Conservation (phyloP, 2,113 vertebrate species). For the Dromiciops gliroides region DNA sequence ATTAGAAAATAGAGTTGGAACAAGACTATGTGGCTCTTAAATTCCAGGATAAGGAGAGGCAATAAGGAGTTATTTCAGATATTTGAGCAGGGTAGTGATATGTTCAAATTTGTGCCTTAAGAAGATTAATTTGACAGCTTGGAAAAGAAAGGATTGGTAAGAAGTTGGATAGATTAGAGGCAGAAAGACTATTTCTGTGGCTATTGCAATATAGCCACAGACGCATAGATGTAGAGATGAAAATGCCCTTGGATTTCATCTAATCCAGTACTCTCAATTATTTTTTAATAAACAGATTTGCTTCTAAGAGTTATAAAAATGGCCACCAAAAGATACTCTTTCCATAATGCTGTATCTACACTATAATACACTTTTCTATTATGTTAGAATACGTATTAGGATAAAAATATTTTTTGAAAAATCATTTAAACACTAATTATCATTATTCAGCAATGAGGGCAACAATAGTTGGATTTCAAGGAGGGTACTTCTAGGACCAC, state of each 20-base stretch:
- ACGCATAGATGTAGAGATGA: background rate
- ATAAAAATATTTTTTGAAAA: background rate
- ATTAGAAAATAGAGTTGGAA: background rate
- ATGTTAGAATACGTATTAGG: background rate
- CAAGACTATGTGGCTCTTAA: background rate
- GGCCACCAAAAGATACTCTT: constrained; percentile 63
- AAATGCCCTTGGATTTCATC: background rate
- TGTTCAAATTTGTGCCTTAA: background rate
- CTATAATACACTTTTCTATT: background rate
- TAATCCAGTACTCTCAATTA: background rate
- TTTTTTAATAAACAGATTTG: constrained; percentile 68
- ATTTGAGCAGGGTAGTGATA: background rate
- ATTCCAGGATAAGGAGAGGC: background rate
- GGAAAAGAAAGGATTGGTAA: background rate
- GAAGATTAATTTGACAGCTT: background rate
- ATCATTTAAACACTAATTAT: constrained; percentile 74
- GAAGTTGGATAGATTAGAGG: background rate
- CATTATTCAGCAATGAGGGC: constrained; percentile 48
- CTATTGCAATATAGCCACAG: background rate
- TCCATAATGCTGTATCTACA: constrained; percentile 44
- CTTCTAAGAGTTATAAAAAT: constrained; percentile 60
- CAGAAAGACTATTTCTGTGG: background rate
- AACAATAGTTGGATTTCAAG: constrained; percentile 3
- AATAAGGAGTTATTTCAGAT: background rate
- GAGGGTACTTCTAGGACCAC: constrained; percentile 46